These are phyloP conservation scores for Thryonomys swinderianus DNA, from an alignment of 2,113 vertebrate species.

Conservation along the genomic window DNA sequence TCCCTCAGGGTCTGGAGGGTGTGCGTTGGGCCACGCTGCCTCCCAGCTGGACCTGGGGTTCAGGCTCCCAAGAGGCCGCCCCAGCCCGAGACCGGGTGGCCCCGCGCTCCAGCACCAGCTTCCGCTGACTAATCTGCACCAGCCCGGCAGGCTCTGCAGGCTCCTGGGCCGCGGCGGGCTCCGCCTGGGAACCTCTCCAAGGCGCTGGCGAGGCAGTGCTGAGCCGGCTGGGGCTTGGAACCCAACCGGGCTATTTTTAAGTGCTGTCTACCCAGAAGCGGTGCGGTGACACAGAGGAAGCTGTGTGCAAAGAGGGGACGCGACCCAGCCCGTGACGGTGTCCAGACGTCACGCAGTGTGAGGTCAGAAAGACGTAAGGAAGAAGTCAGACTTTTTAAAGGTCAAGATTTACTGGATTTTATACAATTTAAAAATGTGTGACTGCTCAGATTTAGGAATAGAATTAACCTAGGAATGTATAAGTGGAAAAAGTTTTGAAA, in stretches of 20 bases:
- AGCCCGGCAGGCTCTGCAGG: not conserved
- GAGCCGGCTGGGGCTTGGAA: not conserved
- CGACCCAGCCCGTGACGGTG: fast-evolving
- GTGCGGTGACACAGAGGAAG: not conserved
- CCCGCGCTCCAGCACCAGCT: fast-evolving
- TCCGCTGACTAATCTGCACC: not conserved
- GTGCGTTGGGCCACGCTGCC: too few relatives aligned
- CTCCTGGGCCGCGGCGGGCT: not conserved
- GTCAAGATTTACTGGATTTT: not conserved
- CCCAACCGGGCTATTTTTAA: slow-evolving; percentile 70
- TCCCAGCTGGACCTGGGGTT: not conserved
- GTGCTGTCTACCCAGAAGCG: slow-evolving; percentile 22
- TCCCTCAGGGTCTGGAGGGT: fast-evolving
- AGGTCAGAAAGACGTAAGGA: not conserved
- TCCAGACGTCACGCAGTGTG: not conserved
- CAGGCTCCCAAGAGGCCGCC: fast-evolving
- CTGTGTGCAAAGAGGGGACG: not conserved
- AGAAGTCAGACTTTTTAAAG: not conserved
- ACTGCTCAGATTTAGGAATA: not conserved
- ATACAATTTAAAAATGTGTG: not conserved
- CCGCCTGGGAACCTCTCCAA: slow-evolving; percentile 65
- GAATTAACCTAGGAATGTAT: not conserved
- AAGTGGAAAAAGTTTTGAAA: not conserved
- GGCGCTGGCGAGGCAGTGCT: not conserved
- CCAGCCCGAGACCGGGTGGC: not conserved